These are phyloP conservation scores for Arvicanthis niloticus DNA, from an alignment of 2,113 vertebrate species.

Conservation along the genomic window DNA sequence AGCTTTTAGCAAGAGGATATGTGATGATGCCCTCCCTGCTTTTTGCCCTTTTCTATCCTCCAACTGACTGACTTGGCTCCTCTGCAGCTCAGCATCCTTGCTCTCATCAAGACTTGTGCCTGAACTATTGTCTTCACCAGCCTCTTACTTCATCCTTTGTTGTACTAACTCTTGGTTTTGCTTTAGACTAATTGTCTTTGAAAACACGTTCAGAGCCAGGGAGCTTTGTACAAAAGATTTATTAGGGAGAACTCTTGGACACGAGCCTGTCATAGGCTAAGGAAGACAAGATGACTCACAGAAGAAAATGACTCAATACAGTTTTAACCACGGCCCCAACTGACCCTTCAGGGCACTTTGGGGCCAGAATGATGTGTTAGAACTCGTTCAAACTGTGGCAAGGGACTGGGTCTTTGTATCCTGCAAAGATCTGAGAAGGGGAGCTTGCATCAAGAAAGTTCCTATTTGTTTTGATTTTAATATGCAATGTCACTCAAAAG, in stretches of 20 bases:
- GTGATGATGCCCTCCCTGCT: not conserved
- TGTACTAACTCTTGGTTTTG: not conserved
- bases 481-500: not conserved
- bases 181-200: constrained; percentile 11
- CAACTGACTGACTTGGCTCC: not conserved
- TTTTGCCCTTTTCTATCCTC: not conserved
- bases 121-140: not conserved
- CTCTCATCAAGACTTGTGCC: not conserved
- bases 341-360: not conserved
- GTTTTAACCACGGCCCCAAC: not conserved
- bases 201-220: not conserved
- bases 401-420: not conserved
- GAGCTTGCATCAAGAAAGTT: accelerated
- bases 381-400: too few species aligned
- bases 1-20: not conserved
- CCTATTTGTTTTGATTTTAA: not conserved
- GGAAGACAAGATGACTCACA: not conserved
- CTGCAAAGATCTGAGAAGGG: not conserved
- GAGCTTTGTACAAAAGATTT: not conserved
- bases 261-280: not conserved
- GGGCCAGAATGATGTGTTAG: not conserved
- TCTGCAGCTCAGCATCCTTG: not conserved
- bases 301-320: not conserved
- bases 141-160: not conserved
- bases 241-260: not conserved